A percentile compares a stretch with the other conserved stretches of the same genome.
Evolutionary conservation across 1,140 invertebrate genomes (phyloP).

Genomic region (Sminthurinus signatus): DNA sequence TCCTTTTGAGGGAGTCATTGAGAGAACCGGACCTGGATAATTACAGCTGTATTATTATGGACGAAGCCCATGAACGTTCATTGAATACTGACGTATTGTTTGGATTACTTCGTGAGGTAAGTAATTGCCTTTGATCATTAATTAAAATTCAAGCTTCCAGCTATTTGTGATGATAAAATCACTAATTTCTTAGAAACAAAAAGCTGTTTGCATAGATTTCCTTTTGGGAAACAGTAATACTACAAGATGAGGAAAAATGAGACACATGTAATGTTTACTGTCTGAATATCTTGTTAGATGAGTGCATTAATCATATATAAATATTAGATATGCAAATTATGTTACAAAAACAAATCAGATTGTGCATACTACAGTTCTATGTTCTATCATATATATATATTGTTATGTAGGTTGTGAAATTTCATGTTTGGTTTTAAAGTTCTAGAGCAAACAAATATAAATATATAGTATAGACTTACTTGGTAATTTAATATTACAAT

Average conservation of each 20-base stretch:
- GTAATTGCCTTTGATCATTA: conserved; percentile 28
- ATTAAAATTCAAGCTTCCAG: neutral
- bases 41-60: conserved; percentile 97
- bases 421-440: too few relatives aligned
- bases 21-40: conserved; percentile 90
- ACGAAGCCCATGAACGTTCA: conserved; percentile 97
- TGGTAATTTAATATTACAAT: too few relatives aligned
- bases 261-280: neutral
- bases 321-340: too few relatives aligned
- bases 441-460: too few relatives aligned
- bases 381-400: too few relatives aligned
- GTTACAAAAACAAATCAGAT: too few relatives aligned
- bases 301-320: neutral
- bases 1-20: conserved; percentile 88
- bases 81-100: conserved; percentile 98
- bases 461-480: too few relatives aligned
- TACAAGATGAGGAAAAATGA: neutral
- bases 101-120: conserved; percentile 86
- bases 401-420: too few relatives aligned
- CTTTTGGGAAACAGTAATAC: neutral
- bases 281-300: neutral
- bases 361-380: too few relatives aligned
- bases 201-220: neutral
- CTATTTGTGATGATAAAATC: neutral
- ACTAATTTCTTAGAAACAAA: neutral